Base-by-base conservation (phyloP, 92 coral and sea anemone genomes). In the Heteractis magnifica region DNA sequence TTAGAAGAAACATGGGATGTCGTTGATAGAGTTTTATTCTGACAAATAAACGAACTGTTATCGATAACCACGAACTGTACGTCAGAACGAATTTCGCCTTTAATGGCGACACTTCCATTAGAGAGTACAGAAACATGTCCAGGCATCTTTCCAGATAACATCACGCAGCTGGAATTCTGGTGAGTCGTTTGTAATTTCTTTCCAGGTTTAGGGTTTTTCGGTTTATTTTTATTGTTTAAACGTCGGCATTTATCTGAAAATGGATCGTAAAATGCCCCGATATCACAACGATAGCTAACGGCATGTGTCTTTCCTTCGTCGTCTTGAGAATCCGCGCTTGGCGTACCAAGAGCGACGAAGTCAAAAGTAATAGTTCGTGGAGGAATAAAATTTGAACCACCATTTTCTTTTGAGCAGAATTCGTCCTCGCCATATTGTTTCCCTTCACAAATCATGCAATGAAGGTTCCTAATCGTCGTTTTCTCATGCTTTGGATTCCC, bases 21-120 rank as follows among this genome's bases (percentile, higher is more conserved):
- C 10, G 6, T 7, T 4, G 73, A 68, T 5, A 13, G 49, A 68
- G n/a, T 81, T 18, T 79, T 49, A 51, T 70, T 81, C 84, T 68
- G 52, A 48, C 84, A 81, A 9, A 81, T 44, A 8, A 51, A 81
- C 76, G 77, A 81, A 50, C 76, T 49, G 65, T 81, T 81, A 81
- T 81, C 65, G 84, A 81, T 71, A 68, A 68, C 77, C 65, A 11
- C 65, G 51, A 68, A n/a, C 14, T 51, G 15, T 13, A 81, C 7
- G 76, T 81, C 77, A 21, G 15, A 21, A 56, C 84, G 84, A 49
- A 81, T 26, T 75, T 51, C 18, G 18, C 84, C 84, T 4, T 71
- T 81, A 5, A 81, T 75, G 68, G 48, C 6, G 23, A 81, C 52
- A 9, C 65, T 51, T 52, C 84, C 76, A 49, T 71, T 81, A 18